Evolutionary conservation across 2,888 invertebrate species (phyloP).

Genomic region (Malachius bipustulatus): DNA sequence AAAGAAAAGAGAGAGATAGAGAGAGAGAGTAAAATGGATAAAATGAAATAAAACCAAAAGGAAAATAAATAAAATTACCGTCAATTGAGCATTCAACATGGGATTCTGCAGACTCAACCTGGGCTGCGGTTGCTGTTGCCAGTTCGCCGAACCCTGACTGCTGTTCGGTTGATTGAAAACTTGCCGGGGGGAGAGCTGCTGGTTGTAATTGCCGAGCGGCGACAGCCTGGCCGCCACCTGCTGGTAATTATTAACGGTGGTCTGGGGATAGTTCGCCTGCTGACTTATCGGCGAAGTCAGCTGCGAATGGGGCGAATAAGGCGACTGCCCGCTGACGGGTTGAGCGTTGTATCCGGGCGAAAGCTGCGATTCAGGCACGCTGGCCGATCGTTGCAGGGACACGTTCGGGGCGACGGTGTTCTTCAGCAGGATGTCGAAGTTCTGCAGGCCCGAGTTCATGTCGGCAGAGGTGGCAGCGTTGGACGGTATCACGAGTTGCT

Average conservation of each 20-base stretch:
- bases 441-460: slow-evolving; percentile 45
- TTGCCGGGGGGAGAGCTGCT: slow-evolving; percentile 45
- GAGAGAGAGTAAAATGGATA: no score
- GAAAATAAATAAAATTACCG: slow-evolving; percentile 53
- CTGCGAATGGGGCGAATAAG: slow-evolving; percentile 39
- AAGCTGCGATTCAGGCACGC: slow-evolving; percentile 44
- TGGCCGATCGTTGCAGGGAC: slow-evolving; percentile 60
- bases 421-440: slow-evolving; percentile 73
- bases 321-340: slow-evolving; percentile 25
- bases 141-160: slow-evolving; percentile 23
- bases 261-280: slow-evolving; percentile 30
- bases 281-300: slow-evolving; percentile 34
- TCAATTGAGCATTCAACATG: slow-evolving; percentile 77
- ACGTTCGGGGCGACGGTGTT: slow-evolving; percentile 84
- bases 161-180: slow-evolving; percentile 27
- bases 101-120: slow-evolving; percentile 68
- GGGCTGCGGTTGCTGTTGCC: slow-evolving; percentile 38
- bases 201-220: slow-evolving; percentile 44
- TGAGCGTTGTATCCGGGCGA: slow-evolving; percentile 44
- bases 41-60: no score
- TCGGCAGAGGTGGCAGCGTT: slow-evolving; percentile 51
- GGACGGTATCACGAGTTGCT: slow-evolving; percentile 69
- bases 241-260: slow-evolving; percentile 29
- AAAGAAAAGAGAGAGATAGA: no score
- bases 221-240: slow-evolving; percentile 40